Conservation (phyloP, 2,888 invertebrate genomes). For the Tribolium freemani region DNA sequence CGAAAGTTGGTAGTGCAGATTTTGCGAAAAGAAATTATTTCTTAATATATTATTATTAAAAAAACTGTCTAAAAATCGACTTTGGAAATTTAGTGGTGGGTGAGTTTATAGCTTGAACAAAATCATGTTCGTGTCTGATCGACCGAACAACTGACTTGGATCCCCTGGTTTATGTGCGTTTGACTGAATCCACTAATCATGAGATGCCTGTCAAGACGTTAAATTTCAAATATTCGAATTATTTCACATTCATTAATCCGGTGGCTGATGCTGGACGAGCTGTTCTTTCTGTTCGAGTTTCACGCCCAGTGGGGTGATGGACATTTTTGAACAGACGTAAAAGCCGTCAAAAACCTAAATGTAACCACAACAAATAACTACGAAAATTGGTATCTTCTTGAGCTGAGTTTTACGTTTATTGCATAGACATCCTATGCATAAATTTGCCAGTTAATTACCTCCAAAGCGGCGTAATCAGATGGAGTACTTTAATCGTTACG, state of each 20-base stretch:
- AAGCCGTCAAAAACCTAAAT: neutral
- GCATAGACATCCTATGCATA: neutral
- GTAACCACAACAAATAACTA: neutral
- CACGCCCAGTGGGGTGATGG: neutral
- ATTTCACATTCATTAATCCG: slow-evolving; percentile 17
- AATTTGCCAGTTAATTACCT: neutral
- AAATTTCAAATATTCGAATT: slow-evolving; percentile 17
- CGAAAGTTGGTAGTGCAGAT: too few relatives aligned
- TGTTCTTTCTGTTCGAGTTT: slow-evolving; percentile 6
- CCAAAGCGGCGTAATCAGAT: neutral
- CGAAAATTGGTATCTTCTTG: too few relatives aligned
- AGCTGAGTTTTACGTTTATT: neutral
- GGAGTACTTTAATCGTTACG: neutral
- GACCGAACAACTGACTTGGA: neutral
- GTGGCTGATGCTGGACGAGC: neutral
- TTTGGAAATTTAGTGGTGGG: too few relatives aligned
- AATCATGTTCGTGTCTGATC: slow-evolving; percentile 1
- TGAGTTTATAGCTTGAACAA: slow-evolving; percentile 26
- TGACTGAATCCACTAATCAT: slow-evolving; percentile 14
- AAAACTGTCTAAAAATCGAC: too few relatives aligned
- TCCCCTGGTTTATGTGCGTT: neutral
- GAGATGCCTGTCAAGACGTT: neutral
- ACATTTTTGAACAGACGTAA: neutral
- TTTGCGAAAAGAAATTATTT: too few relatives aligned
- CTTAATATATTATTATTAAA: too few relatives aligned